Conservation (phyloP, 2,113 vertebrate species). For the Chauna torquata region DNA sequence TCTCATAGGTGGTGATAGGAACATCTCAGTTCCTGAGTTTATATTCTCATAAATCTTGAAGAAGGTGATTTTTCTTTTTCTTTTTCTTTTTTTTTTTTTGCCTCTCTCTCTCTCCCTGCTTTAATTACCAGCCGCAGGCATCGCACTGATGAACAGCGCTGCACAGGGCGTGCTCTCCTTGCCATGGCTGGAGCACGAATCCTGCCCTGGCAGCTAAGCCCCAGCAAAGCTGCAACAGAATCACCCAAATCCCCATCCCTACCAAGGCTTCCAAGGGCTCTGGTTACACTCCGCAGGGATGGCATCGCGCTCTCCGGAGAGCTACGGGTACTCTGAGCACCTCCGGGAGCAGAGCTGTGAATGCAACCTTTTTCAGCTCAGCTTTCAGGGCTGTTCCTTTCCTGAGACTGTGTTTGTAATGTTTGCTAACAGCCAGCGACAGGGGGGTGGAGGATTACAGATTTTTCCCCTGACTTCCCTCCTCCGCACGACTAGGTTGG, state of each 20-base stretch:
- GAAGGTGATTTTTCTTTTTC: background rate
- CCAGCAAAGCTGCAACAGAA: background rate
- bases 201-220: background rate
- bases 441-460: background rate
- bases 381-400: background rate
- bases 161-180: background rate
- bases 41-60: slow-evolving; percentile 35
- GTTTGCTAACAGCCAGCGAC: background rate
- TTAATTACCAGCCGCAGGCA: slow-evolving; percentile 14
- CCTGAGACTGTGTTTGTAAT: background rate
- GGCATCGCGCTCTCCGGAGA: background rate
- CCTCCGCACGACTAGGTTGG: background rate
- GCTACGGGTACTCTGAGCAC: background rate
- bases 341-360: background rate
- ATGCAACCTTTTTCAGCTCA: background rate
- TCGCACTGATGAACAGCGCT: background rate
- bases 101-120: background rate
- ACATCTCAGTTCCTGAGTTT: background rate
- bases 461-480: background rate
- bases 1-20: slow-evolving; percentile 20
- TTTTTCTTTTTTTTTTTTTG: background rate
- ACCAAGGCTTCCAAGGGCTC: background rate
- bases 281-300: background rate
- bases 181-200: background rate
- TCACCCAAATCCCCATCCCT: background rate